Evolutionary conservation across 2,888 invertebrate species (phyloP), one percentile per base, ranked within the genome.

Genomic region (Pantelozetes paolii): DNA sequence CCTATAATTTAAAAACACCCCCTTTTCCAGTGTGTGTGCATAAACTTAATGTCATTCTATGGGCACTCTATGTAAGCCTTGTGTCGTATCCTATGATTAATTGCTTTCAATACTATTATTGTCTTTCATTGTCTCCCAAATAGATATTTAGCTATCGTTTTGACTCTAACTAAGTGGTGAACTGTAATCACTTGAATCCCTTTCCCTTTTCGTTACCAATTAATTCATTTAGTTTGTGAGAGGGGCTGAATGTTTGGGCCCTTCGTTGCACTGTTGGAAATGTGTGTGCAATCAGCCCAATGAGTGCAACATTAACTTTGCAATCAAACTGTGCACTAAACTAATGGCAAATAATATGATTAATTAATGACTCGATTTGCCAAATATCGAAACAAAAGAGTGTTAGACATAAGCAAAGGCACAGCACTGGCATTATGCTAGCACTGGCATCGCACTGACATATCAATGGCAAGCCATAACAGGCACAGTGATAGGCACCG

Each of bases 301-400:
- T 54, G 13, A 20, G 6, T 13, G 11, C 20, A 54, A 23, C 64
- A 64, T 30, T 20, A 20, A 64, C 32, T 36, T 32, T 2, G 6
- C 36, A n/a, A 64, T 64, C 64, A 64, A 64, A 64, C 64, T 64
- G 64, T 36, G 64, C 32, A n/a, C 64, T 28, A 1, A 20, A 23
- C 57, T 64, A 64, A 64, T 64, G 64, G 64, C 36, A 64, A 64
- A 64, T 64, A 64, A 64, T 64, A 64, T 64, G 64, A 64, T 64
- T 64, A 64, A 64, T 64, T 64, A 64, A n/a, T 5, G 64, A 9
- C 57, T 28, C 64, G 11, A 26, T 64, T 36, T n/a, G 20, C 36
- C 9, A 36, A 64, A 36, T 64, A 36, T 64, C 64, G 64, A 64
- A 64, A 64, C 64, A 64, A 64, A 64, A 64, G 64, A 64, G 6